phyloP scores from a whole-genome alignment of 2,888 invertebrate genomes.

The Nomada ruficornis region DNA sequence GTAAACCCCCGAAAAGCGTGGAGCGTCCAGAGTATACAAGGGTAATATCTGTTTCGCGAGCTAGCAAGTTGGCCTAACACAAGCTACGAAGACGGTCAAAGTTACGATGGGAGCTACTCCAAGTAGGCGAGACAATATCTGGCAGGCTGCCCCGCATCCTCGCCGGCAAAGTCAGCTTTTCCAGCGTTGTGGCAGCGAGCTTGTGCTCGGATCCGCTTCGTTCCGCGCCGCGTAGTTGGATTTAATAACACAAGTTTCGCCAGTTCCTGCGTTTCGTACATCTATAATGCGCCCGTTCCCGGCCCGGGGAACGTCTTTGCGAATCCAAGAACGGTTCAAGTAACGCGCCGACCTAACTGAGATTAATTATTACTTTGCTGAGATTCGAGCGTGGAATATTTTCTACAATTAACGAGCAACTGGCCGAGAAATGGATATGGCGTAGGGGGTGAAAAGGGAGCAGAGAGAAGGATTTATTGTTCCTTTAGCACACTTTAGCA shows the following conservation, averaged over 20 bases:
- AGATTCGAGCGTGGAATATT: background rate
- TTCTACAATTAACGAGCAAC: background rate
- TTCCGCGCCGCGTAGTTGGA: conserved; percentile 55
- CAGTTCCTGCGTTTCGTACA: conserved; percentile 30
- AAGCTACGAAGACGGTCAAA: conserved; percentile 39
- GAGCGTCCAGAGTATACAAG: background rate
- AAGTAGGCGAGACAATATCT: conserved; percentile 47
- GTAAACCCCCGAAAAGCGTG: background rate
- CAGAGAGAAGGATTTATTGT: background rate
- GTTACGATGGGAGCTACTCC: conserved; percentile 38
- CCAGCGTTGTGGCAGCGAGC: conserved; percentile 27
- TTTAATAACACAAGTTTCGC: conserved; percentile 66
- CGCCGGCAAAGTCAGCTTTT: conserved; percentile 47
- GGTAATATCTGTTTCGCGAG: conserved; percentile 36
- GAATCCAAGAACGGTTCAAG: conserved; percentile 21
- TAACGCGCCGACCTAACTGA: conserved; percentile 32
- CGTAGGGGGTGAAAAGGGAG: too few relatives aligned
- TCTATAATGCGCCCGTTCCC: conserved; percentile 20
- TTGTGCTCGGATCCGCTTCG: conserved; percentile 22
- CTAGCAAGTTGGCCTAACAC: conserved; percentile 1
- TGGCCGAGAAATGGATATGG: background rate
- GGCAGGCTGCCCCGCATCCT: conserved; percentile 52
- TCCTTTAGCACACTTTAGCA: background rate
- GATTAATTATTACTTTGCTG: conserved; percentile 47
- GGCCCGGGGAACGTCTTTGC: background rate